These are phyloP conservation scores for Salpingus planirostris DNA, from an alignment of 2,888 invertebrate genomes.

Conservation along the genomic window DNA sequence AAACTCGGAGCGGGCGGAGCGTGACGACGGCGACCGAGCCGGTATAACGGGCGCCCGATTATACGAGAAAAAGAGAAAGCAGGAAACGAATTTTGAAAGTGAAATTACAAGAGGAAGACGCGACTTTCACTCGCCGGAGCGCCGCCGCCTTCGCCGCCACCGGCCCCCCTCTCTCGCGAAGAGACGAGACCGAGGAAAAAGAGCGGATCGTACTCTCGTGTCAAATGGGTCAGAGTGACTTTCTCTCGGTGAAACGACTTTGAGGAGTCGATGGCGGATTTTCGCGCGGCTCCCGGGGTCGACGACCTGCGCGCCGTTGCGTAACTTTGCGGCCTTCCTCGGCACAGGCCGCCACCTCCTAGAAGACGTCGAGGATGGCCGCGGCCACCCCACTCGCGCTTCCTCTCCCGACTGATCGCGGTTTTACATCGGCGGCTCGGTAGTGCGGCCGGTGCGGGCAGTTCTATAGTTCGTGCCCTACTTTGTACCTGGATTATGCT, in stretches of 20 bases:
- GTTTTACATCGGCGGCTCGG: slow-evolving; percentile 22
- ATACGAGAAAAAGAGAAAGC: slow-evolving; percentile 30
- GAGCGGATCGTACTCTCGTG: too few species aligned
- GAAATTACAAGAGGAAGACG: slow-evolving; percentile 25
- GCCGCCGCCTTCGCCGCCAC: too few species aligned
- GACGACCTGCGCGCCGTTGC: slow-evolving; percentile 39
- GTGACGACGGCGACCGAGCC: too few species aligned
- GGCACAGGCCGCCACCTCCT: too few species aligned
- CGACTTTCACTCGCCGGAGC: slow-evolving; percentile 23
- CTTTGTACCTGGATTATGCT: slow-evolving; percentile 40
- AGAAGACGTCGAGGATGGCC: slow-evolving; percentile 23
- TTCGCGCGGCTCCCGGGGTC: slow-evolving; percentile 40
- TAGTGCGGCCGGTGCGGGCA: slow-evolving; percentile 28
- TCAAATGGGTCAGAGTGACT: slow-evolving; percentile 44
- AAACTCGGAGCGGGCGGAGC: too few species aligned
- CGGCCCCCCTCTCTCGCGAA: too few species aligned
- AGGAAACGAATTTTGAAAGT: slow-evolving; percentile 35
- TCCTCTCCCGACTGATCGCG: slow-evolving; percentile 25
- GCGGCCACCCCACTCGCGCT: slow-evolving; percentile 23
- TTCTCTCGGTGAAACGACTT: slow-evolving; percentile 43
- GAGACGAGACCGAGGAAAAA: too few species aligned
- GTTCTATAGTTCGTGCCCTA: slow-evolving; percentile 41
- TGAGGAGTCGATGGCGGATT: too few species aligned
- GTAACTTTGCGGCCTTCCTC: slow-evolving; percentile 38
- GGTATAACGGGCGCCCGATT: slow-evolving; percentile 5